Conservation (phyloP, 2,888 invertebrate species). For the Miltochrista miniata region DNA sequence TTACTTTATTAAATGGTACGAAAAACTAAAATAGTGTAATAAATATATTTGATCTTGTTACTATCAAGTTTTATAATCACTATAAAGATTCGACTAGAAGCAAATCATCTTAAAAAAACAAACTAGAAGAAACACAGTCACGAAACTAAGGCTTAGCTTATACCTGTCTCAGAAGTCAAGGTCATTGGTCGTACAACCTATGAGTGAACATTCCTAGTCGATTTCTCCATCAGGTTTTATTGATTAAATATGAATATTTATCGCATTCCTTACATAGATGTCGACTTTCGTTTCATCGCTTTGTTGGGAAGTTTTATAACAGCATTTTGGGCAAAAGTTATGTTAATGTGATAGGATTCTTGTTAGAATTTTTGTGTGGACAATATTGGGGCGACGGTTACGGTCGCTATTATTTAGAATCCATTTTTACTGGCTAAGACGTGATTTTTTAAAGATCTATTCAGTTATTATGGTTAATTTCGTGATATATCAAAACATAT, state of each 20-base stretch:
- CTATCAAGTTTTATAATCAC: too few species aligned
- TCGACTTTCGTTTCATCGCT: conserved; percentile 39
- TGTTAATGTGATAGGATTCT: conserved; percentile 36
- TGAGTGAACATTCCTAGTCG: conserved; percentile 52
- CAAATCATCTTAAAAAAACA: neutral
- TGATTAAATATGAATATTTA: conserved; percentile 58
- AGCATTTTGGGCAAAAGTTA: conserved; percentile 40
- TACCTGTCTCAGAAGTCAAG: conserved; percentile 65
- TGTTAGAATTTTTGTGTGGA: conserved; percentile 25
- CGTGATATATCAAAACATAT: too few species aligned
- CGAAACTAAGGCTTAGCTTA: conserved; percentile 15
- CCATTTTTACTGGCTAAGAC: conserved; percentile 5
- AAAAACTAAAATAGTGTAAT: too few species aligned
- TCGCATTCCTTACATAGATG: conserved; percentile 53
- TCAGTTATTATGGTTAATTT: too few species aligned
- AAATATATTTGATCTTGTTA: too few species aligned
- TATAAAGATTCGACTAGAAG: neutral
- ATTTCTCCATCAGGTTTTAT: conserved; percentile 69
- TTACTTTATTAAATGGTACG: too few species aligned
- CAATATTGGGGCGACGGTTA: conserved; percentile 20
- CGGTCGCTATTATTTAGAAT: conserved; percentile 24
- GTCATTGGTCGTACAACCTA: conserved; percentile 55
- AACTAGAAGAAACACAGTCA: conserved; percentile 36
- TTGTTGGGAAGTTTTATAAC: conserved; percentile 34
- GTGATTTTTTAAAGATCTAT: neutral